Evolutionary conservation across 2,113 vertebrate species (phyloP).

Genomic region (Suricata suricatta): DNA sequence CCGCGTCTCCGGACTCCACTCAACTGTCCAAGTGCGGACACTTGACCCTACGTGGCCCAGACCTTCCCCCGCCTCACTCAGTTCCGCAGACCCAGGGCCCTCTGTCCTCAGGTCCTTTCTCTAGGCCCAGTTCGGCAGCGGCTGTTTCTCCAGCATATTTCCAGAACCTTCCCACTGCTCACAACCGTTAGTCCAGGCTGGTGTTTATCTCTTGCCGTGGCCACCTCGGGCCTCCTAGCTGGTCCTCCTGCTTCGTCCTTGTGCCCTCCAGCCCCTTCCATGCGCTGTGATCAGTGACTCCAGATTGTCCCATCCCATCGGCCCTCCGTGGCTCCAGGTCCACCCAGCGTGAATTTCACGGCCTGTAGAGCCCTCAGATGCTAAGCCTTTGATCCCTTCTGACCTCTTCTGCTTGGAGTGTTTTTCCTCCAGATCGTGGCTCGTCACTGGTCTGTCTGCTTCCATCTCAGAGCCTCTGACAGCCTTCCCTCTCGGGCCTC

Average conservation of each 20-base stretch:
- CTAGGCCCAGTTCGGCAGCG: background rate
- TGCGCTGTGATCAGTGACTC: background rate
- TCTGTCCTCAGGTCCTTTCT: background rate
- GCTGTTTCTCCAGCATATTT: background rate
- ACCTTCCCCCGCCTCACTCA: fast-evolving
- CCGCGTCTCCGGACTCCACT: fast-evolving
- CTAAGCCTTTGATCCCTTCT: background rate
- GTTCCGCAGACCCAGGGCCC: background rate
- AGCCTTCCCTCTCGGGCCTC: background rate
- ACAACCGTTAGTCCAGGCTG: background rate
- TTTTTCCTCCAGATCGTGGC: background rate
- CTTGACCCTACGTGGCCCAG: background rate
- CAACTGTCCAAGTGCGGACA: no score
- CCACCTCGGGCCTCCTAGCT: background rate
- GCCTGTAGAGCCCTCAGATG: background rate
- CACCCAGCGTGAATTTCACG: fast-evolving
- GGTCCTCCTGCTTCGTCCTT: background rate
- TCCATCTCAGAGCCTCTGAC: background rate
- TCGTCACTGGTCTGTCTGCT: background rate
- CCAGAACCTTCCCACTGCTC: background rate
- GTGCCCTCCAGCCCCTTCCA: background rate
- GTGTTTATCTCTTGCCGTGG: background rate
- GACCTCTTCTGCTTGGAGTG: background rate
- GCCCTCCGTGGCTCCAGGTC: background rate
- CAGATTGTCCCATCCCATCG: background rate